A percentile compares a stretch with the other conserved stretches of the same genome.
These are phyloP conservation scores for Agrotis segetum DNA, from an alignment of 2,888 invertebrate genomes.

Conservation along the genomic window DNA sequence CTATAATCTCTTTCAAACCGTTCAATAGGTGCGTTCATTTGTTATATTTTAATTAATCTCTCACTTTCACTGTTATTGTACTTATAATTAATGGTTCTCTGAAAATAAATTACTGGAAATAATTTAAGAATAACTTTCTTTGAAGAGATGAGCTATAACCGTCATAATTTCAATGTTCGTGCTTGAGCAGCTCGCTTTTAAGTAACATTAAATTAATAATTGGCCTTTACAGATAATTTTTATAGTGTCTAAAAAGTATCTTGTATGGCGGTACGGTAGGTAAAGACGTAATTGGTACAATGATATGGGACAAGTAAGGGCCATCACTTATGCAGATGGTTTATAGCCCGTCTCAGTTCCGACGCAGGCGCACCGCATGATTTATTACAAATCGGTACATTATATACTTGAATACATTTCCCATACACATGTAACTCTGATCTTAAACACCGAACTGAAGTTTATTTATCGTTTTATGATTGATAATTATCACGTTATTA, in stretches of 20 bases:
- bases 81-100: conserved; percentile 53
- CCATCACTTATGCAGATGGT: conserved; percentile 81
- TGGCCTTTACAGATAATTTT: conserved; percentile 31
- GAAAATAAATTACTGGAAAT: conserved; percentile 49
- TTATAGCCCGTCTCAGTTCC: conserved; percentile 72
- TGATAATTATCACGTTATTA: conserved; percentile 60
- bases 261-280: conserved; percentile 54
- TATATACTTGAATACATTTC: conserved; percentile 57
- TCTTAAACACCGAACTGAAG: conserved; percentile 52
- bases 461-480: conserved; percentile 63
- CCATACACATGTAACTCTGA: conserved; percentile 49
- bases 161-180: conserved; percentile 17
- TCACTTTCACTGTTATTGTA: conserved; percentile 77
- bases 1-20: conserved; percentile 68
- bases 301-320: conserved; percentile 71
- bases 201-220: conserved; percentile 40
- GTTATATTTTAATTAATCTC: conserved; percentile 80
- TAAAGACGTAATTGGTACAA: conserved; percentile 73
- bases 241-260: conserved; percentile 46
- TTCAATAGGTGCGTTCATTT: conserved; percentile 79
- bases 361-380: conserved; percentile 63
- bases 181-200: background rate
- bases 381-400: conserved; percentile 71
- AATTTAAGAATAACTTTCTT: conserved; percentile 37
- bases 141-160: conserved; percentile 7